phyloP scores from a whole-genome alignment of 2,797 vertebrate genomes.

The Cynodonichthys magdalenae region DNA sequence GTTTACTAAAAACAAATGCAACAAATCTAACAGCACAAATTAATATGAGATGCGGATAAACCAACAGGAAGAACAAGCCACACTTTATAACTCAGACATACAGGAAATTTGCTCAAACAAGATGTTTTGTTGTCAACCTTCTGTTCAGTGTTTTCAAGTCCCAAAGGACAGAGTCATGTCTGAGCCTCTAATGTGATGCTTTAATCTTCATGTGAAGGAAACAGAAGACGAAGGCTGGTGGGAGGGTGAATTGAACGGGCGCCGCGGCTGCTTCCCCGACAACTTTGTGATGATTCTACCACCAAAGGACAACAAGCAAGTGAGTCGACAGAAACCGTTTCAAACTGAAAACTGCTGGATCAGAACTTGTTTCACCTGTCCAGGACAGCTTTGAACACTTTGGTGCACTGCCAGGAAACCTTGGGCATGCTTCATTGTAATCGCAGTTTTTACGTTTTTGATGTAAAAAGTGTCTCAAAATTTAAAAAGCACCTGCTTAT shows the following conservation, averaged over 20 bases:
- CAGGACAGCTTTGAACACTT: conserved; percentile 1
- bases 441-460: neutral
- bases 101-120: neutral
- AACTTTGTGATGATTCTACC: conserved; percentile 89
- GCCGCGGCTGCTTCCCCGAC: conserved; percentile 86
- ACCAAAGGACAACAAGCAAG: conserved; percentile 57
- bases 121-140: conserved; percentile 20
- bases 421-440: conserved; percentile 32
- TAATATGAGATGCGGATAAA: neutral
- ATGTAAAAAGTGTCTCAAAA: neutral
- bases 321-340: conserved; percentile 64
- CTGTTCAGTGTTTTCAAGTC: conserved; percentile 34
- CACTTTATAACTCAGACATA: too few relatives aligned
- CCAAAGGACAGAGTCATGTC: conserved; percentile 24
- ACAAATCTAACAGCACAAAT: too few relatives aligned
- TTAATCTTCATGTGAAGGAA: conserved; percentile 76
- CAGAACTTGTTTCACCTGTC: neutral
- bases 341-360: neutral
- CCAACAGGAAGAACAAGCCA: neutral
- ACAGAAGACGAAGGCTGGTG: conserved; percentile 90
- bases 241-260: conserved; percentile 87
- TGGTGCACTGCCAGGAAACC: conserved; percentile 23
- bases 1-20: too few relatives aligned
- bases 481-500: neutral
- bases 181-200: conserved; percentile 46